These are phyloP conservation scores for Penaeus monodon DNA, from an alignment of 2,888 invertebrate genomes.

Conservation along the genomic window DNA sequence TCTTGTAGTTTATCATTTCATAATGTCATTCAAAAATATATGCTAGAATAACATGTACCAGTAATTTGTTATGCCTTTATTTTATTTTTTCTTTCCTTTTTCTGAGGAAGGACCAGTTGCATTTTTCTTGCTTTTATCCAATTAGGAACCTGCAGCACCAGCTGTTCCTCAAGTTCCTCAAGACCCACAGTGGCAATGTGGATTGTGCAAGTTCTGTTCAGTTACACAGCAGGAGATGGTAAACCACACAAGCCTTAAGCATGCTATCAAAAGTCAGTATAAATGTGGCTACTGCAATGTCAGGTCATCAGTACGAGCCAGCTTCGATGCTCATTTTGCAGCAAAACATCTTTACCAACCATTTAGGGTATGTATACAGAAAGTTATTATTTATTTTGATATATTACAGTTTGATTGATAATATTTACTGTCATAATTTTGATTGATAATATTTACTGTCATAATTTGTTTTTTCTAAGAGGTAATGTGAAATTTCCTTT, in stretches of 20 bases:
- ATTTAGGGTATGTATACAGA: constrained; percentile 42
- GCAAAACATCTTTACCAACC: constrained; percentile 73
- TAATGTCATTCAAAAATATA: too few relatives aligned
- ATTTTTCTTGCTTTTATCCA: not conserved
- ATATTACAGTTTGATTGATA: constrained; percentile 66
- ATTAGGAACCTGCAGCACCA: constrained; percentile 13
- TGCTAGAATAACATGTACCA: too few relatives aligned
- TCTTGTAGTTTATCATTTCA: not conserved
- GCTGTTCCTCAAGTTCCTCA: constrained; percentile 30
- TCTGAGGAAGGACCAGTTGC: too few relatives aligned
- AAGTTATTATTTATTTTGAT: too few relatives aligned
- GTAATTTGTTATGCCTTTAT: too few relatives aligned
- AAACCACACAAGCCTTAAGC: constrained; percentile 75
- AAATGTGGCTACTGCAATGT: constrained; percentile 80
- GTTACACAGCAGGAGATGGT: constrained; percentile 76
- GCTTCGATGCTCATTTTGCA: constrained; percentile 76
- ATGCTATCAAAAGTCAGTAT: constrained; percentile 79
- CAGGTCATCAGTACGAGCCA: constrained; percentile 73
- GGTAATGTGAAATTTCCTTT: not conserved
- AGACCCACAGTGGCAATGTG: constrained; percentile 76
- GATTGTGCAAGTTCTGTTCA: constrained; percentile 77
- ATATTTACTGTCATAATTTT: too few relatives aligned
- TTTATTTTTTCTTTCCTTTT: too few relatives aligned
- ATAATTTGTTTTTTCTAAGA: too few relatives aligned
- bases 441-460: too few relatives aligned